Base-by-base conservation (phyloP, 2,888 invertebrate genomes). In the Hydropsyche betteni region DNA sequence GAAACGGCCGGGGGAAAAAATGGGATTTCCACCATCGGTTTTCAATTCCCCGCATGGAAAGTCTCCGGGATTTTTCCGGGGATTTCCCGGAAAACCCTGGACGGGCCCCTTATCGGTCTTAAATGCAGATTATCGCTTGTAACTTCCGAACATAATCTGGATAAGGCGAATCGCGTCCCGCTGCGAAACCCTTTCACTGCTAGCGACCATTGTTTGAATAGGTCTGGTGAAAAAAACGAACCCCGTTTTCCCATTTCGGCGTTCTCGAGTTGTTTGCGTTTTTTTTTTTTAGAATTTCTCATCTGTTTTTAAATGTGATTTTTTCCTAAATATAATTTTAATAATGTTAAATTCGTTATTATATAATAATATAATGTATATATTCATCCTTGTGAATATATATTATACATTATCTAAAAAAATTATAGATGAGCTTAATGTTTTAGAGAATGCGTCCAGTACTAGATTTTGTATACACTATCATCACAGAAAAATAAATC, bases 71-170 rank as follows among this genome's bases (percentile, higher is more conserved):
- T 8, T 64, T 64, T 34, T 24, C 44, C 2, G 44, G 55, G 58
- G 38, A 55, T 72, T 38, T 72, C 44, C 70, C 33, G 16, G 52
- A 44, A 38, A 55, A 58, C 44, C 69, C 34, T 68, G 10, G 24
- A 12, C 36, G 12, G 16, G 61, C 24, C 64, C 34, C 64, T 64
- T 64, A 64, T 64, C 64, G 64, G 36, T 36, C 36, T 36, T 64
- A 64, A 64, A 64, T 64, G 64, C 64, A 61, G 72, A 72, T 72
- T 72, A 72, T 70, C 53, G 33, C 53, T 44, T 36, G 53, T 72
- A 58, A 58, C 72, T 70, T 53, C 52, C 70, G 70, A 70, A 36
- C 14, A 55, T 72, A 72, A 55, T 58, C 50, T 44, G 72, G 58
- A 34, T 70, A 70, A 72, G 33, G 69, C 51, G 58, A 72, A 58